These are phyloP conservation scores for Delphinapterus leucas DNA, from an alignment of 2,113 vertebrate genomes.

Conservation along the genomic window DNA sequence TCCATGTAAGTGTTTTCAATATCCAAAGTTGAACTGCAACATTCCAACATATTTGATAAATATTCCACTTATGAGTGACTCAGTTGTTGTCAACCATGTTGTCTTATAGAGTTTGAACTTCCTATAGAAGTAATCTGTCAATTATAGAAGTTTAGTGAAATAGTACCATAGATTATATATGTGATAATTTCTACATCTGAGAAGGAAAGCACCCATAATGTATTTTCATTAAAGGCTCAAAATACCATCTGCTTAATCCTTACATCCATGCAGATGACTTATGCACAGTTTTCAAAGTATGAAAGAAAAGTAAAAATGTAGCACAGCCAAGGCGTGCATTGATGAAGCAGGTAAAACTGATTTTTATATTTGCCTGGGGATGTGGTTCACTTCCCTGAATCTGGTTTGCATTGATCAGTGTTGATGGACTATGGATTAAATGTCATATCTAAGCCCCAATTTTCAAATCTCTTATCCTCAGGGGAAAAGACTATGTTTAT, in stretches of 20 bases:
- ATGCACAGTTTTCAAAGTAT: constrained; percentile 34
- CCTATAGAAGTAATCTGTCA: not conserved
- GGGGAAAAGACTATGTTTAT: not conserved
- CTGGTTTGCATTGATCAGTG: constrained; percentile 34
- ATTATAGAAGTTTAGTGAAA: constrained; percentile 29
- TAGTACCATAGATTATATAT: constrained; percentile 20
- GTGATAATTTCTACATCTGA: constrained; percentile 33
- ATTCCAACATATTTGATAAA: not conserved
- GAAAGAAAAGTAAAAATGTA: constrained; percentile 16
- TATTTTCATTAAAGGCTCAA: constrained; percentile 43
- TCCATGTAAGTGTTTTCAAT: not conserved
- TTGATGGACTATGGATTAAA: constrained; percentile 31
- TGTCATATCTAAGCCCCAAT: not conserved
- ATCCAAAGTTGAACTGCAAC: not conserved
- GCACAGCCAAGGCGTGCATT: not conserved
- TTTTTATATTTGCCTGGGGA: constrained; percentile 31
- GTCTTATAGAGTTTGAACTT: not conserved
- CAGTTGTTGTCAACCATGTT: not conserved
- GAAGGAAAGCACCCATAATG: constrained; percentile 34
- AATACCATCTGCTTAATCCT: constrained; percentile 32
- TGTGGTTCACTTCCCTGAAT: constrained; percentile 12
- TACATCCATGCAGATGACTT: constrained; percentile 24
- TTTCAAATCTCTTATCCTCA: constrained; percentile 31
- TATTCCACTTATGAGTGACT: not conserved
- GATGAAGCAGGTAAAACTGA: not conserved